These are phyloP conservation scores for Cygnus olor DNA, from an alignment of 2,797 vertebrate genomes.

Conservation along the genomic window DNA sequence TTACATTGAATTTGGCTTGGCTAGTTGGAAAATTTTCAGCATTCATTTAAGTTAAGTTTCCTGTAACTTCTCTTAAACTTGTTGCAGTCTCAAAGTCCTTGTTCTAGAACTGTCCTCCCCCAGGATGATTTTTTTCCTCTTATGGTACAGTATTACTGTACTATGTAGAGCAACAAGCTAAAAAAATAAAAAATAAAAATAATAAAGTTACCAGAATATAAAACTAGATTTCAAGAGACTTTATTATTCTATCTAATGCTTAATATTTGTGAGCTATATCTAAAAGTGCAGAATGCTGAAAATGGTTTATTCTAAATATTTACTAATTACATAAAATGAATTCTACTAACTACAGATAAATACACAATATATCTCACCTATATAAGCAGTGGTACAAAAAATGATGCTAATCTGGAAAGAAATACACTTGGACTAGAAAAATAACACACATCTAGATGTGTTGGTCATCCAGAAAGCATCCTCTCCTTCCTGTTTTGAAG, in stretches of 20 bases:
- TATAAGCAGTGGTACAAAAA: neutral
- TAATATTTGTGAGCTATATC: neutral
- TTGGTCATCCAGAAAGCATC: conserved; percentile 37
- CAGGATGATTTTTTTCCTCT: neutral
- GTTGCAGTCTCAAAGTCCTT: conserved; percentile 31
- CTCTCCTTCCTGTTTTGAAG: conserved; percentile 48
- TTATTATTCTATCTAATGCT: neutral
- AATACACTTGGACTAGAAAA: conserved; percentile 13
- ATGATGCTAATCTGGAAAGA: neutral
- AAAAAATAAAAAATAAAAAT: neutral
- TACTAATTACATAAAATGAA: conserved; percentile 29
- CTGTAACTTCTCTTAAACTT: conserved; percentile 44
- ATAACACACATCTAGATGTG: neutral
- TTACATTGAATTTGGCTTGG: conserved; percentile 44
- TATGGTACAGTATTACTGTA: neutral
- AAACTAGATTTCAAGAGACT: neutral
- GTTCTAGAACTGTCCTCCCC: neutral
- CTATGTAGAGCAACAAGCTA: neutral
- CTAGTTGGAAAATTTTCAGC: conserved; percentile 1
- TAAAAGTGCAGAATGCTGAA: neutral
- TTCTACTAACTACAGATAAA: conserved; percentile 1
- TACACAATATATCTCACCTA: conserved; percentile 4
- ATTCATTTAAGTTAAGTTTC: conserved; percentile 14
- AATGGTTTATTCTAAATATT: conserved; percentile 47
- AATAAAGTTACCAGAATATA: neutral